phyloP scores from a whole-genome alignment of 1,140 invertebrate genomes.

The Drosophila navojoa region DNA sequence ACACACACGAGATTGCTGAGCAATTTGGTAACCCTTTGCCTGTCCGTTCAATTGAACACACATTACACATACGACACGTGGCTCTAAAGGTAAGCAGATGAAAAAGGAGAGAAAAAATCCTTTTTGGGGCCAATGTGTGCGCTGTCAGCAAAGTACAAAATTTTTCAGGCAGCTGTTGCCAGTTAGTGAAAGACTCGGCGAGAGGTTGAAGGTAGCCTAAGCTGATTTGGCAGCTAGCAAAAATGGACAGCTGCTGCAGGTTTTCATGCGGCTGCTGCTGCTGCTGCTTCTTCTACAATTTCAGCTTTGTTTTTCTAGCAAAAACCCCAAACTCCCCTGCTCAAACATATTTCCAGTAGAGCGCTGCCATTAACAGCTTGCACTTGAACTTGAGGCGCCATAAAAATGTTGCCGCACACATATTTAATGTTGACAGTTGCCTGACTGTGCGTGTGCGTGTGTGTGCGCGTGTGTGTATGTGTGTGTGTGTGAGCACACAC shows the following conservation, averaged over 20 bases:
- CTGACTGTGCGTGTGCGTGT: conserved; percentile 29
- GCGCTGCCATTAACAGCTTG: conserved; percentile 45
- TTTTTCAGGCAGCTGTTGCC: conserved; percentile 52
- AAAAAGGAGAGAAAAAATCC: conserved; percentile 5
- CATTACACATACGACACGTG: conserved; percentile 52
- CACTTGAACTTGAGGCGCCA: conserved; percentile 70
- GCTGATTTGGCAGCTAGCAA: conserved; percentile 58
- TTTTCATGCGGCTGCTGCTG: conserved; percentile 18
- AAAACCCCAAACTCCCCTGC: conserved; percentile 14
- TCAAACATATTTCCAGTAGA: conserved; percentile 9
- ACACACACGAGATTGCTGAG: conserved; percentile 3
- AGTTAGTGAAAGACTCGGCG: conserved; percentile 15
- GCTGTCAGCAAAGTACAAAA: conserved; percentile 57
- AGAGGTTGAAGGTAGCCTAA: conserved; percentile 26
- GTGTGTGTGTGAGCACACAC: conserved; percentile 43
- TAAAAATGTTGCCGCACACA: conserved; percentile 60
- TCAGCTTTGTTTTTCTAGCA: conserved; percentile 7
- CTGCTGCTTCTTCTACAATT: conserved; percentile 11
- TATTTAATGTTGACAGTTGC: conserved; percentile 61
- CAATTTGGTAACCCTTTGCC: conserved; percentile 36
- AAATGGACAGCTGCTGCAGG: conserved; percentile 48
- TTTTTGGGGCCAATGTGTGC: conserved; percentile 30
- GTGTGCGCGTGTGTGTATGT: conserved; percentile 7
- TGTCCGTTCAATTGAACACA: conserved; percentile 56
- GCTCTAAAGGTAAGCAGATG: conserved; percentile 14